These are phyloP conservation scores for Cotesia glomerata DNA, from an alignment of 1,140 invertebrate species.

Conservation along the genomic window DNA sequence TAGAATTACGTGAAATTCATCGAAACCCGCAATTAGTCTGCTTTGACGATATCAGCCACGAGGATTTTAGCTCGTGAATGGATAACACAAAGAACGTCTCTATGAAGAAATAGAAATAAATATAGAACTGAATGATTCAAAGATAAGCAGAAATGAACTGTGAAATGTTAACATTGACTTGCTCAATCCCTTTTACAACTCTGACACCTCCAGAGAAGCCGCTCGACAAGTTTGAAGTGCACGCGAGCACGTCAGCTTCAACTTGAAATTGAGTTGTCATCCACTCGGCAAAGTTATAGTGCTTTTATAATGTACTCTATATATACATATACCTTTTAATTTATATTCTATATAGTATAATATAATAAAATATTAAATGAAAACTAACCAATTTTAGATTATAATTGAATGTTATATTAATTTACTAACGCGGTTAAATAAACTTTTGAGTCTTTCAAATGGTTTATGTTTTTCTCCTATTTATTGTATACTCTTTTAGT, in stretches of 20 bases:
- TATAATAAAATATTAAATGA: conserved; percentile 11
- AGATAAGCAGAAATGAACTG: conserved; percentile 41
- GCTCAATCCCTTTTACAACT: conserved; percentile 4
- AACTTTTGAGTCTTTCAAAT: too few species aligned
- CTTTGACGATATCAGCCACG: too few species aligned
- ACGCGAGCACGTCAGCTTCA: conserved; percentile 59
- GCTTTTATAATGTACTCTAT: conserved; percentile 50
- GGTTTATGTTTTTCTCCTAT: background rate
- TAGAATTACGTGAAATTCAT: too few species aligned
- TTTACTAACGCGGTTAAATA: too few species aligned
- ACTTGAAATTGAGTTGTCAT: conserved; percentile 65
- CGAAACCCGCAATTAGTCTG: too few species aligned
- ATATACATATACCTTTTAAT: background rate
- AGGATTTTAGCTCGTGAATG: too few species aligned
- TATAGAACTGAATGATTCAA: conserved; percentile 23
- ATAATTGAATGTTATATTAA: background rate
- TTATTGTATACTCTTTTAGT: too few species aligned
- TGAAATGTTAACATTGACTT: conserved; percentile 27
- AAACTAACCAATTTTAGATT: background rate
- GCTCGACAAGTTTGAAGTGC: conserved; percentile 51
- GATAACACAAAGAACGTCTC: too few species aligned
- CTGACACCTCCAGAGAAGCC: conserved; percentile 14
- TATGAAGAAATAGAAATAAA: background rate
- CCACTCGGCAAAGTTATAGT: conserved; percentile 57
- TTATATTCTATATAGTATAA: background rate